Percentiles rank a stretch among this genome's conserved stretches.
Evolutionary conservation across 2,113 vertebrate genomes (phyloP).

Genomic region (Herpetotheres cachinnans): DNA sequence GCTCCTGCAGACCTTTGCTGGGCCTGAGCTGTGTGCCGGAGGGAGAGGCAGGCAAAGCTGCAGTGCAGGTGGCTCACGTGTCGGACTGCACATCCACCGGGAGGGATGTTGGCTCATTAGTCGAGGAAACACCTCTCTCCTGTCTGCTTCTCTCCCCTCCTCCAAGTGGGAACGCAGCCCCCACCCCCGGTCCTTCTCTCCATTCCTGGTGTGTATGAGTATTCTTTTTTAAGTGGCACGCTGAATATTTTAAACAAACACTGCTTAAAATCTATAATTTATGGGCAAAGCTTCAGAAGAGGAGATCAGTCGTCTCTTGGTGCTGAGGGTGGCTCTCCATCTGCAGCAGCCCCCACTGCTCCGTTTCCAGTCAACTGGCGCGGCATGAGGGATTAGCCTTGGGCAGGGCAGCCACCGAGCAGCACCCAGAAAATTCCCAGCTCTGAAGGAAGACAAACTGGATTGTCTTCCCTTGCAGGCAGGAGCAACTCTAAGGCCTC

Average conservation of each 20-base stretch:
- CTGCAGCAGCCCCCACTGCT: not conserved
- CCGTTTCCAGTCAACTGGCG: not conserved
- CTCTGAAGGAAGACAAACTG: not conserved
- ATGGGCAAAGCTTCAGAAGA: conserved; percentile 54
- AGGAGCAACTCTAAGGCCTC: not conserved
- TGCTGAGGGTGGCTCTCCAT: conserved; percentile 17
- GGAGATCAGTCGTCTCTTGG: conserved; percentile 12
- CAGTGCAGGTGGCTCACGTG: not conserved
- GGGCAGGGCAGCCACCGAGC: not conserved
- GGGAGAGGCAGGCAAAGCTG: not conserved
- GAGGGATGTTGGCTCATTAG: not conserved
- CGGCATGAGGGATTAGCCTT: not conserved
- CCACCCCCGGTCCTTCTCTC: not conserved
- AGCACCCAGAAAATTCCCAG: not conserved
- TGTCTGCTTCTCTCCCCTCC: not conserved
- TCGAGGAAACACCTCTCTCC: not conserved
- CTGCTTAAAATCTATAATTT: conserved; percentile 68
- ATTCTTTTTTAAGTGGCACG: conserved; percentile 61
- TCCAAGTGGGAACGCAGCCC: not conserved
- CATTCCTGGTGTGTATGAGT: not conserved
- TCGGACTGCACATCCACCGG: not conserved
- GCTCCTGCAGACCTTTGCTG: not conserved
- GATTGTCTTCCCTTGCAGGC: not conserved
- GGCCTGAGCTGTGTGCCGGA: not conserved
- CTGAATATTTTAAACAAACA: conserved; percentile 69